Evolutionary conservation across 92 coral and sea anemone species (phyloP), one percentile per base, ranked within the genome.

Genomic region (Isaurus tuberculatus): DNA sequence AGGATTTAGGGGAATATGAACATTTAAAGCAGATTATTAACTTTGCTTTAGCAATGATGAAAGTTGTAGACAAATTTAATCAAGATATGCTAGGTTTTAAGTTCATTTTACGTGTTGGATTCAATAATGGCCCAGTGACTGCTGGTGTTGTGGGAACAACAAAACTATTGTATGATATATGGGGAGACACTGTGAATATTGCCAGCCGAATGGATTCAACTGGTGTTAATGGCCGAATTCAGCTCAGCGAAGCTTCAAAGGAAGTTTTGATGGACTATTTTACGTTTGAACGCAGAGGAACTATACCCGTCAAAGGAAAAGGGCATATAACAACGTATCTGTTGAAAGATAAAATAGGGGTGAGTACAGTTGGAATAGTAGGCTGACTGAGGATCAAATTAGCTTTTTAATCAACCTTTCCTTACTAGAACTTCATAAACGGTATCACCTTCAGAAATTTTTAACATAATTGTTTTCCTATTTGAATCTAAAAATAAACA

Each of bases 151-250:
- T 97, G 86, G 99, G 99, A 25, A 90, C 98, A 37, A 97, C 98
- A 22, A 97, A 97, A 70, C 91, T 97, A 66, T 89, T 97, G 20
- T 97, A 97, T 69, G 99, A 97, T 83, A 97, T 97, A 46, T 97
- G 99, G 99, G 99, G 99, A 6, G 98, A 97, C 88, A 97, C 99
- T 11, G 99, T 97, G 51, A 97, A 97, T 79, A 94, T 97, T 81
- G 99, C 99, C 15, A 97, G 99, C 60, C 87, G 99, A 61, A 97
- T 97, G 99, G 99, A 97, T 83, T 92, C 99, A 0, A 92, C 98
- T 10, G 99, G 99, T 11, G 94, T 94, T 26, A 90, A 87, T 27
- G 92, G 93, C 2, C 84, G 94, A 49, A 90, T 97, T 55, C 99
- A 97, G 68, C 98, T 97, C 81, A 97, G 99, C 68, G 99, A 97